Percentiles rank a stretch among this genome's conserved stretches.
phyloP scores from a whole-genome alignment of 2,888 invertebrate genomes.

The Holacanthella duospinosa region DNA sequence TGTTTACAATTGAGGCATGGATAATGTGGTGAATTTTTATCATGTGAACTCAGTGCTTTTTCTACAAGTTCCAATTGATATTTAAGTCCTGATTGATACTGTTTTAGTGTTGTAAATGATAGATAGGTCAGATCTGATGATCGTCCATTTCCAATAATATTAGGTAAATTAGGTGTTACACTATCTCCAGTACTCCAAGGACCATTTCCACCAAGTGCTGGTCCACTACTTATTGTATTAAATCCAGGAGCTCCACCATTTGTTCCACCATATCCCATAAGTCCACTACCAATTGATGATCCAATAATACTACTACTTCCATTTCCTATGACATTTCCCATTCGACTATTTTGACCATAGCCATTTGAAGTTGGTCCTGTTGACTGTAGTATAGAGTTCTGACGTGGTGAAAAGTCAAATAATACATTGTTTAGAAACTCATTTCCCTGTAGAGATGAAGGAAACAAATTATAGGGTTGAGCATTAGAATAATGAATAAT shows the following conservation, averaged over 20 bases:
- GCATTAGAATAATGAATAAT: neutral
- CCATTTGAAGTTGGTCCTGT: neutral
- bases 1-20: conserved; percentile 34
- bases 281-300: conserved; percentile 22
- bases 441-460: conserved; percentile 13
- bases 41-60: conserved; percentile 31
- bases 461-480: neutral
- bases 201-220: neutral
- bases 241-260: conserved; percentile 21
- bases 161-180: neutral
- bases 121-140: conserved; percentile 32
- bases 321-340: conserved; percentile 15
- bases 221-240: conserved; percentile 6
- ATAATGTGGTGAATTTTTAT: conserved; percentile 29
- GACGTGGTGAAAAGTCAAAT: conserved; percentile 25
- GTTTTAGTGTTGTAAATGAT: conserved; percentile 28
- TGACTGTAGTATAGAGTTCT: neutral
- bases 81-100: conserved; percentile 25
- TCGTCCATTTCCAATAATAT: conserved; percentile 15
- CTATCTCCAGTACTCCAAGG: neutral
- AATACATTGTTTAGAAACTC: conserved; percentile 29
- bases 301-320: neutral
- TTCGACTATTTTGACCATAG: conserved; percentile 20
- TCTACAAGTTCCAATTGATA: conserved; percentile 27
- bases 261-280: conserved; percentile 15